These are phyloP conservation scores for Melanotaenia maccullochi DNA, from an alignment of 2,797 vertebrate species.

Conservation along the genomic window DNA sequence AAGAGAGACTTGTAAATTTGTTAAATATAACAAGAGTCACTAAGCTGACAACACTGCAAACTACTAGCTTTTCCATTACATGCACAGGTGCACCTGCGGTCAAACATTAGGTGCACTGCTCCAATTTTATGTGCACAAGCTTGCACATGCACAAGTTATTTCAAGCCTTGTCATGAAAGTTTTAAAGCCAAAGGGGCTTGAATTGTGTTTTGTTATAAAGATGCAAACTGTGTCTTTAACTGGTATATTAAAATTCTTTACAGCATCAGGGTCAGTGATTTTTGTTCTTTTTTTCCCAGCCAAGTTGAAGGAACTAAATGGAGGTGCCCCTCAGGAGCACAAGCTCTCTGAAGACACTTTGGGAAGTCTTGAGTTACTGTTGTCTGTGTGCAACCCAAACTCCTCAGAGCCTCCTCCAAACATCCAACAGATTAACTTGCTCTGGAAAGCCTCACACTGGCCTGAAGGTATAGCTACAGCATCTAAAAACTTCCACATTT, in stretches of 20 bases:
- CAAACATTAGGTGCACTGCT: no score
- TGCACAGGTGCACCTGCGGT: no score
- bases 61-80: no score
- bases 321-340: slow-evolving; percentile 85
- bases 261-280: not conserved
- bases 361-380: slow-evolving; percentile 86
- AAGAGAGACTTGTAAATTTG: no score
- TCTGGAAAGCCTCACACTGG: slow-evolving; percentile 95
- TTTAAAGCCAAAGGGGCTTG: not conserved
- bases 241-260: not conserved
- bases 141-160: no score
- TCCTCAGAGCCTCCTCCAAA: slow-evolving; percentile 81
- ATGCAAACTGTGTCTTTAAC: not conserved
- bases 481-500: not conserved
- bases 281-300: slow-evolving; percentile 75
- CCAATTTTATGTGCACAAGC: no score
- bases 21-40: no score
- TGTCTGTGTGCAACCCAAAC: slow-evolving; percentile 79
- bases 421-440: slow-evolving; percentile 87
- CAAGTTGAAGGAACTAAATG: slow-evolving; percentile 95
- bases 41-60: no score
- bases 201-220: not conserved
- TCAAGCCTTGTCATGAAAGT: no score
- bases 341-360: slow-evolving; percentile 89
- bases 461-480: slow-evolving; percentile 88